Evolutionary conservation across 2,113 vertebrate genomes (phyloP).

Genomic region (Ramphastos sulfuratus): DNA sequence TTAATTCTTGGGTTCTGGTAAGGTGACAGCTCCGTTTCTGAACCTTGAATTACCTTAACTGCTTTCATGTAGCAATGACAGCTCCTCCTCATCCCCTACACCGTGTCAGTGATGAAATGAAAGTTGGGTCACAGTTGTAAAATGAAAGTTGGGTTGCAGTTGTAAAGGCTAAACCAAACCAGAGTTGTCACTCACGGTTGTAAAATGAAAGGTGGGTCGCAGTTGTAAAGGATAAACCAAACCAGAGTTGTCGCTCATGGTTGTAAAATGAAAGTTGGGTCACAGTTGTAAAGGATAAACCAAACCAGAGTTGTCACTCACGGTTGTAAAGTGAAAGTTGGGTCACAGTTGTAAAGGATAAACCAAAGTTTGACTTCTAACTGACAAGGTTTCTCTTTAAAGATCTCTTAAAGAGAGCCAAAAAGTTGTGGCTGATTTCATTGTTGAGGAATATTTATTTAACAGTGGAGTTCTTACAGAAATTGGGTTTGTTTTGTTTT

Average conservation of each 20-base stretch:
- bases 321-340: too few species aligned
- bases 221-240: too few species aligned
- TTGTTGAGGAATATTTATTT: not conserved
- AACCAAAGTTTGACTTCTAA: not conserved
- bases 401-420: not conserved
- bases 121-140: not conserved
- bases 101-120: not conserved
- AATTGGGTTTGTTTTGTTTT: not conserved
- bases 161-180: too few species aligned
- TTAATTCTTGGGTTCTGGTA: not conserved
- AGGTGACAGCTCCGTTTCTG: not conserved
- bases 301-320: too few species aligned
- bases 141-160: too few species aligned
- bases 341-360: too few species aligned
- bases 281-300: too few species aligned
- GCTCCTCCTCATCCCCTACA: not conserved
- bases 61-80: not conserved
- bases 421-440: not conserved
- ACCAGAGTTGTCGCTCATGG: too few species aligned
- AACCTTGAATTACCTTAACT: not conserved
- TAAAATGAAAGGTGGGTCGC: too few species aligned
- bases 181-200: not conserved
- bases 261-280: not conserved
- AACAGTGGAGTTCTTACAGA: not conserved
- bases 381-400: not conserved